These are phyloP conservation scores for Gallinago undulata DNA, from an alignment of 2,113 vertebrate genomes.

Conservation along the genomic window DNA sequence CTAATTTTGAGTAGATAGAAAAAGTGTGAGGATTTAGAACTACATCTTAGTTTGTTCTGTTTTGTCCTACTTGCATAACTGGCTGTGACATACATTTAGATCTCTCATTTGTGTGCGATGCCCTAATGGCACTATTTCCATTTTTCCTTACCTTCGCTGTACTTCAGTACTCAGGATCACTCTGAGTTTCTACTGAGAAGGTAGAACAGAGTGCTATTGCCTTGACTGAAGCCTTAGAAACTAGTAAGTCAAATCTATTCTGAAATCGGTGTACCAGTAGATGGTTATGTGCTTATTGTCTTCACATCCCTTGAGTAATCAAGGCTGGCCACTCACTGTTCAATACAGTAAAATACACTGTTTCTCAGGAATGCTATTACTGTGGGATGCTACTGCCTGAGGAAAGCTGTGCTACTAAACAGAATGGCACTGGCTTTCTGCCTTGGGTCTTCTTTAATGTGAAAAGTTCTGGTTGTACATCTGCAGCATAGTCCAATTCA, in stretches of 20 bases:
- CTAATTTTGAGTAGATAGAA: background rate
- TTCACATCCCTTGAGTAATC: background rate
- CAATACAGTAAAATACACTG: background rate
- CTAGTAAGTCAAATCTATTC: background rate
- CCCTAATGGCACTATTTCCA: background rate
- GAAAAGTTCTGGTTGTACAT: background rate
- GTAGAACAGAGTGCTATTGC: background rate
- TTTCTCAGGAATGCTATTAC: background rate
- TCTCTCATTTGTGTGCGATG: background rate
- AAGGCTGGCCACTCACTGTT: background rate
- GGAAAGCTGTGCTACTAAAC: background rate
- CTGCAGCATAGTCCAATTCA: background rate
- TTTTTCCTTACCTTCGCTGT: background rate
- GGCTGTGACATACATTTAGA: background rate
- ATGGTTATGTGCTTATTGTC: background rate
- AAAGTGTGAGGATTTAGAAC: background rate
- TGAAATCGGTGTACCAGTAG: background rate
- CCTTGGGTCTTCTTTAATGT: background rate
- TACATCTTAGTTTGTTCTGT: background rate
- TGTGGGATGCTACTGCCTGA: background rate
- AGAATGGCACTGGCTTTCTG: background rate
- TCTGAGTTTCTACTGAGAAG: background rate
- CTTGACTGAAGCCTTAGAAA: background rate
- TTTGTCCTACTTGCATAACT: background rate
- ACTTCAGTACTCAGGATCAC: background rate